A percentile compares a stretch with the other conserved stretches of the same genome.
These are phyloP conservation scores for Nomada goodeniana DNA, from an alignment of 2,888 invertebrate genomes.

Conservation along the genomic window DNA sequence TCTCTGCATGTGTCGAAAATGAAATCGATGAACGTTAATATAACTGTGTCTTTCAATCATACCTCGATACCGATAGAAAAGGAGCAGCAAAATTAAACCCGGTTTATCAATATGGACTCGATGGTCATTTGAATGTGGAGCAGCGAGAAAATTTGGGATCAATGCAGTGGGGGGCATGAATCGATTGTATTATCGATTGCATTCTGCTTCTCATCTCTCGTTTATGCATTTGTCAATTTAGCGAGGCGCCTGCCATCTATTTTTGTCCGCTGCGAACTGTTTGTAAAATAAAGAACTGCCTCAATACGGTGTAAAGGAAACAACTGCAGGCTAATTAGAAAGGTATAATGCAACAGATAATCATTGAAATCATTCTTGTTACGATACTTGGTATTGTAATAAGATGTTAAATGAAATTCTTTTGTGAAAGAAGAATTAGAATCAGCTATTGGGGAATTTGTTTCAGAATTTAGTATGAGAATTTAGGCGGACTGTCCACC, in stretches of 20 bases:
- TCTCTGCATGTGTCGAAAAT: background rate
- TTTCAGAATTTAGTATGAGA: background rate
- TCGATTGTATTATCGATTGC: slow-evolving; percentile 60
- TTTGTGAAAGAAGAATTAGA: background rate
- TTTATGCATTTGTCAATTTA: too few relatives aligned
- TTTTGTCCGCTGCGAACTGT: too few relatives aligned
- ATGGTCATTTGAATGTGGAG: slow-evolving; percentile 54
- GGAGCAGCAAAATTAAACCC: too few relatives aligned
- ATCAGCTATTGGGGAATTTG: background rate
- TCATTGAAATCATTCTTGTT: too few relatives aligned
- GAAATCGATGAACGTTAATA: slow-evolving; percentile 21
- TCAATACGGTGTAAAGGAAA: too few relatives aligned
- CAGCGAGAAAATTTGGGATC: background rate
- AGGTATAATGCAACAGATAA: too few relatives aligned
- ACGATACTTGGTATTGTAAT: too few relatives aligned
- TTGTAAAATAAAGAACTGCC: too few relatives aligned
- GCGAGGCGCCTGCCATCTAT: too few relatives aligned
- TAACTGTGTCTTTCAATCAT: background rate
- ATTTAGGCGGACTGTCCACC: background rate
- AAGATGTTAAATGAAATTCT: too few relatives aligned
- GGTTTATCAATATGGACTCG: slow-evolving; percentile 46
- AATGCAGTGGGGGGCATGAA: slow-evolving; percentile 7
- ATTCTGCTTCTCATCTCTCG: background rate
- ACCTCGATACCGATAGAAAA: background rate
- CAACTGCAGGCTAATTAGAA: too few relatives aligned